phyloP scores from a whole-genome alignment of 2,797 vertebrate genomes.

The Alectoris magna region DNA sequence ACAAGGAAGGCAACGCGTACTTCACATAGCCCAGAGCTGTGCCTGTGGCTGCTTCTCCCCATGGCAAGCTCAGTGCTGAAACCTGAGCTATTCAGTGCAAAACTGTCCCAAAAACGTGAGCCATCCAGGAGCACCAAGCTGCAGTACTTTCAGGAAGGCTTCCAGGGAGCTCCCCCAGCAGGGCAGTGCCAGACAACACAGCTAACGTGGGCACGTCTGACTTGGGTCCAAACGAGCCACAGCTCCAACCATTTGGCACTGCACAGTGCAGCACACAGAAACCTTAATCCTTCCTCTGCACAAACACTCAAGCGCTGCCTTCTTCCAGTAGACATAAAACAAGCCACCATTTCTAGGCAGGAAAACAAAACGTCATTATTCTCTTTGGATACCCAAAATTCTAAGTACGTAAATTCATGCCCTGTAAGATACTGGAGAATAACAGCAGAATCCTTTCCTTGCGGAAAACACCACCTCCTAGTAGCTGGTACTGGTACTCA shows the following conservation, averaged over 20 bases:
- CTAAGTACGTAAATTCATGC: neutral
- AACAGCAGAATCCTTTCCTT: neutral
- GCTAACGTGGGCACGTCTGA: neutral
- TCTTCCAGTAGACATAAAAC: neutral
- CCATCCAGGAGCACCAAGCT: neutral
- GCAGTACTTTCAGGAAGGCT: neutral
- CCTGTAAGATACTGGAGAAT: neutral
- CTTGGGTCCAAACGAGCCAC: neutral
- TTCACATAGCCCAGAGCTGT: neutral
- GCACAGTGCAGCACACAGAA: neutral
- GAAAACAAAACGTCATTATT: neutral
- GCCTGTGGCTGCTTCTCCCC: neutral
- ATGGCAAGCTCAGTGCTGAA: neutral
- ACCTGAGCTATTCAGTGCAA: neutral
- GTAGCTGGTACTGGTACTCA: neutral
- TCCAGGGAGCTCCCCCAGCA: neutral
- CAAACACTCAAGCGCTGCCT: rapidly evolving
- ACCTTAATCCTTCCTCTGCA: neutral
- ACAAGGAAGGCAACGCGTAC: neutral
- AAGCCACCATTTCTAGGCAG: neutral
- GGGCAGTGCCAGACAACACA: neutral
- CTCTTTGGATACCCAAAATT: neutral
- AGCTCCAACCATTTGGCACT: neutral
- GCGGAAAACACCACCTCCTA: neutral
- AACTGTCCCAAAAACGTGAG: neutral